Conservation (phyloP, 64 coral and sea anemone species). For the Stichodactyla helianthus region DNA sequence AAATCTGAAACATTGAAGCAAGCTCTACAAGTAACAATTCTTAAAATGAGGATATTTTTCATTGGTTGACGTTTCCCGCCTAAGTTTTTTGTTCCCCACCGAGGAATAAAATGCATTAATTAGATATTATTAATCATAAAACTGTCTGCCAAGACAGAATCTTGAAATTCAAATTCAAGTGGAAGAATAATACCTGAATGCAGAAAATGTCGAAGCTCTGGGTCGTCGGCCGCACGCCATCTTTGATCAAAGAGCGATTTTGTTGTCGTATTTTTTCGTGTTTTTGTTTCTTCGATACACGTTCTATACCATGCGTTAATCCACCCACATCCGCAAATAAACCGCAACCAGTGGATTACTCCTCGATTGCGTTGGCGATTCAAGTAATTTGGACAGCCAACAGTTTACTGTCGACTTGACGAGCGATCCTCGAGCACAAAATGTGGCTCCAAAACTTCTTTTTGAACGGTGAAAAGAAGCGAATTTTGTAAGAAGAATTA, state of each 20-base stretch:
- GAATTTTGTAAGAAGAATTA: too few relatives aligned
- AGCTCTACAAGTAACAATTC: too few relatives aligned
- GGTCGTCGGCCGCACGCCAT: neutral
- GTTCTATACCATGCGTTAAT: neutral
- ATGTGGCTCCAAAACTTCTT: neutral
- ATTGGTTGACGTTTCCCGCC: too few relatives aligned
- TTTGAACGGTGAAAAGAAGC: too few relatives aligned
- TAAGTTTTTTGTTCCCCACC: too few relatives aligned
- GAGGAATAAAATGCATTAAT: neutral
- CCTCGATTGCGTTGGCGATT: too few relatives aligned
- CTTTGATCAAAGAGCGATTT: neutral
- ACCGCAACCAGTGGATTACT: neutral
- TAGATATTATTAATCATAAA: neutral
- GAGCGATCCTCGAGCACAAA: neutral
- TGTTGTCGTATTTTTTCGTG: neutral
- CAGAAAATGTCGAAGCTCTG: neutral
- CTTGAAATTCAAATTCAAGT: neutral
- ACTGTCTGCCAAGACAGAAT: neutral
- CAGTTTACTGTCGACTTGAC: neutral
- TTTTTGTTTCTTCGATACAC: neutral
- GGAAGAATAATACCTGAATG: neutral
- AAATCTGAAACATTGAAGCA: too few relatives aligned
- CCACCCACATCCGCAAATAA: neutral
- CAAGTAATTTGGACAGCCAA: neutral
- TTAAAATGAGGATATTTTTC: too few relatives aligned